A percentile compares a stretch with the other conserved stretches of the same genome.
These are phyloP conservation scores for Petrocephalus microphthalmus DNA, from an alignment of 2,113 vertebrate species.

Conservation along the genomic window DNA sequence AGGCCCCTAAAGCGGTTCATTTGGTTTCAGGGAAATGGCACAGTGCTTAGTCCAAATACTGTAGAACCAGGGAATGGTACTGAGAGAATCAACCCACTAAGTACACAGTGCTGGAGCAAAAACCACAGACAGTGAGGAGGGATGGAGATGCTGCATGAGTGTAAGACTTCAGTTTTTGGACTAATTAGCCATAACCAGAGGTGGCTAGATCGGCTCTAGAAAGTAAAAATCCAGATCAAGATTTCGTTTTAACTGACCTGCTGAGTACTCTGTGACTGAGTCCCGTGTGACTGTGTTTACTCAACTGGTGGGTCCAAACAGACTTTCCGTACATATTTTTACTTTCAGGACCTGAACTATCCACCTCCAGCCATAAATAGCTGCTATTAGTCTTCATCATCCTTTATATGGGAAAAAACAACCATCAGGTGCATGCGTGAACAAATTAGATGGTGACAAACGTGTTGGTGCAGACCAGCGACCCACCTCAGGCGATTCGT, in stretches of 20 bases:
- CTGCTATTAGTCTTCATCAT: not conserved
- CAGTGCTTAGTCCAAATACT: not conserved
- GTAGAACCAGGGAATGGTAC: not conserved
- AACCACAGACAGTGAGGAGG: not conserved
- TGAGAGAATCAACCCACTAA: not conserved
- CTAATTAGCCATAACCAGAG: not conserved
- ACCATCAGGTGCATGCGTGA: constrained; percentile 14
- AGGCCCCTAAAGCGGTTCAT: not conserved
- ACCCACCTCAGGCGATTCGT: not conserved
- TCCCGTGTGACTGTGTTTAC: not conserved
- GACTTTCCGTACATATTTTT: not conserved
- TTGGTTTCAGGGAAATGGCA: not conserved
- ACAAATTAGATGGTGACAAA: not conserved
- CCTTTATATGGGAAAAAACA: not conserved
- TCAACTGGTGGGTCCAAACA: not conserved
- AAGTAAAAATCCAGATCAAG: not conserved
- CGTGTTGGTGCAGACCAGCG: not conserved
- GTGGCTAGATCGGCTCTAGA: not conserved
- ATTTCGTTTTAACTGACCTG: not conserved
- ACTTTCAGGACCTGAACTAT: not conserved
- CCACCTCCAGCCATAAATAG: not conserved
- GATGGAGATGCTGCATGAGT: not conserved
- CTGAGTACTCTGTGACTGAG: not conserved
- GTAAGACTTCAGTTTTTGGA: not conserved
- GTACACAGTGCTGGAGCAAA: not conserved